These are phyloP conservation scores for Cotesia glomerata DNA, from an alignment of 1,140 invertebrate genomes.

Conservation along the genomic window DNA sequence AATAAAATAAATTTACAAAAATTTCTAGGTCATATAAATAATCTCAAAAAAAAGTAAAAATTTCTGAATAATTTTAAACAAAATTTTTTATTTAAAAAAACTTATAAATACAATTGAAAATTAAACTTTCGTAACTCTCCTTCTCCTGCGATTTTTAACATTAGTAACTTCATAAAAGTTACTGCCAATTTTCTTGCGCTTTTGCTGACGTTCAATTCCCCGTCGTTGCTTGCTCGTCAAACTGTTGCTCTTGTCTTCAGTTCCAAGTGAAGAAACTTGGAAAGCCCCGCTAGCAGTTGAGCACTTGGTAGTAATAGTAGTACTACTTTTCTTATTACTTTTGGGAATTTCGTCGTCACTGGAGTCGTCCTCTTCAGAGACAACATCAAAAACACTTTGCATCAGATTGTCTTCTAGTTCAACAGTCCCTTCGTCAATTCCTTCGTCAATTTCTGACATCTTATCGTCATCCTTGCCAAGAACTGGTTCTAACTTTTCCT, in stretches of 20 bases:
- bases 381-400: constrained; percentile 52
- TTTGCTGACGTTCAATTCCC: constrained; percentile 75
- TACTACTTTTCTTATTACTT: too few relatives aligned
- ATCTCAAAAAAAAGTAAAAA: neutral
- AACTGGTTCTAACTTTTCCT: constrained; percentile 34
- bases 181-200: constrained; percentile 86
- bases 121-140: constrained; percentile 60
- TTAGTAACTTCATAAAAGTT: constrained; percentile 93
- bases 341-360: constrained; percentile 56
- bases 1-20: too few relatives aligned
- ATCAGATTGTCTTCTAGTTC: constrained; percentile 52
- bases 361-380: constrained; percentile 52
- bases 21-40: neutral
- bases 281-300: constrained; percentile 69
- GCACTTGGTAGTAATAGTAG: constrained; percentile 42
- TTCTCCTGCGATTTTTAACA: constrained; percentile 86
- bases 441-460: constrained; percentile 42
- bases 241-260: constrained; percentile 60
- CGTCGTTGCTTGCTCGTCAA: constrained; percentile 80
- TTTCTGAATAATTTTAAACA: neutral
- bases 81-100: neutral
- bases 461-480: neutral
- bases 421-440: constrained; percentile 36
- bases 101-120: constrained; percentile 23
- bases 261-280: constrained; percentile 60